Evolutionary conservation across 2,888 invertebrate genomes (phyloP), one percentile per base, ranked within the genome.

Genomic region (Scaptomyza cyrtandrae): DNA sequence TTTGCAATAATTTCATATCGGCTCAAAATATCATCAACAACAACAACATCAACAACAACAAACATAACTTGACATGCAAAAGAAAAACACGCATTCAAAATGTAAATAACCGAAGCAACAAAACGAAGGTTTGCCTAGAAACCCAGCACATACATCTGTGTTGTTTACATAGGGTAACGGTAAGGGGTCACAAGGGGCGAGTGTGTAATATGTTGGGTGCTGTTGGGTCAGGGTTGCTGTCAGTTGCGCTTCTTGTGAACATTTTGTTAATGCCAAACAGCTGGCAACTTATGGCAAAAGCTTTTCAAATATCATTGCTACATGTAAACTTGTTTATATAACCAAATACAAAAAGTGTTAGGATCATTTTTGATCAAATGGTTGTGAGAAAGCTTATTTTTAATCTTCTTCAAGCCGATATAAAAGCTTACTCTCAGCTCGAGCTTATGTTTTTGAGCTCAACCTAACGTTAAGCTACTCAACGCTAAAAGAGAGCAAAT

Each of bases 1-100:
- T 86, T 88, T 75, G 80, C 88, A 88, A 87, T 87, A 88, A 87
- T 87, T 84, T 87, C 70, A 86, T 86, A 82, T 85, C 80, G 72
- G 68, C 73, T 78, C 78, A 73, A 66, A 71, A 82, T 62, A 71
- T 75, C 69, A 70, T 29, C 60, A 71, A 53, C 50, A 71, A 65
- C 57, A 62, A 54, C 63, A 77, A 68, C 69, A 70, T 29, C 60
- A 71, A 53, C 50, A 71, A 65, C 57, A 62, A 54, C 63, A 77
- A 68, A 41, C 64, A 53, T 44, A 66, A 46, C 52, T 71, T 58
- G 63, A 63, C 69, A 73, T 71, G 61, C 60, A 73, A 78, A 67
- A 67, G 59, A 71, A 77, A 69, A 70, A 72, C 71, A 85, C 75
- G 75, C 83, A 78, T 79, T 85, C 50, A 66, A 63, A 64, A 69